phyloP scores from a whole-genome alignment of 2,113 vertebrate genomes.

The Aix galericulata region DNA sequence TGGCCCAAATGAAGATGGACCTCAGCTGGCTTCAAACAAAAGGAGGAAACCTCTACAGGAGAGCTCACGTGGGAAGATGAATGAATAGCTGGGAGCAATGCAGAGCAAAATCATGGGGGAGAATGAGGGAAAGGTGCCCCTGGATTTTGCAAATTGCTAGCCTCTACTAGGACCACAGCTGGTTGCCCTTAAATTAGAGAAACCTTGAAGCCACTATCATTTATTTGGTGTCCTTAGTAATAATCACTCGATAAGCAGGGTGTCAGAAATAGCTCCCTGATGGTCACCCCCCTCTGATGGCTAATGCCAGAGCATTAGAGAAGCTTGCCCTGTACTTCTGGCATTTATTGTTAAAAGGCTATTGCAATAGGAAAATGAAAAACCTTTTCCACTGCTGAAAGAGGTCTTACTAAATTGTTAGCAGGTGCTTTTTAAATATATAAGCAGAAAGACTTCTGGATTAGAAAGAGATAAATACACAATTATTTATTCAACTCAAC shows the following conservation, averaged over 20 bases:
- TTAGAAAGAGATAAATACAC: neutral
- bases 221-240: constrained; percentile 7
- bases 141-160: neutral
- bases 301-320: neutral
- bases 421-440: neutral
- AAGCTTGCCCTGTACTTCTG: neutral
- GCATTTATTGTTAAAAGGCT: neutral
- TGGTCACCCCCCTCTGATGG: neutral
- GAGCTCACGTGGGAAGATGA: neutral
- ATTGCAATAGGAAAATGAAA: neutral
- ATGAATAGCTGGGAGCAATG: neutral
- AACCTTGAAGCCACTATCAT: neutral
- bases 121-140: neutral
- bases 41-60: neutral
- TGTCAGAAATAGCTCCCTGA: neutral
- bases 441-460: neutral
- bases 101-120: neutral
- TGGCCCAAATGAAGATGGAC: neutral
- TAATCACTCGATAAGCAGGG: neutral
- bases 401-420: neutral
- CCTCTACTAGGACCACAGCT: neutral
- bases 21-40: neutral
- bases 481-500: neutral
- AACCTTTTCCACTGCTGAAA: neutral
- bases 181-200: neutral